These are phyloP conservation scores for Eulemur mongoz DNA, from an alignment of 2,797 vertebrate species.

Conservation along the genomic window DNA sequence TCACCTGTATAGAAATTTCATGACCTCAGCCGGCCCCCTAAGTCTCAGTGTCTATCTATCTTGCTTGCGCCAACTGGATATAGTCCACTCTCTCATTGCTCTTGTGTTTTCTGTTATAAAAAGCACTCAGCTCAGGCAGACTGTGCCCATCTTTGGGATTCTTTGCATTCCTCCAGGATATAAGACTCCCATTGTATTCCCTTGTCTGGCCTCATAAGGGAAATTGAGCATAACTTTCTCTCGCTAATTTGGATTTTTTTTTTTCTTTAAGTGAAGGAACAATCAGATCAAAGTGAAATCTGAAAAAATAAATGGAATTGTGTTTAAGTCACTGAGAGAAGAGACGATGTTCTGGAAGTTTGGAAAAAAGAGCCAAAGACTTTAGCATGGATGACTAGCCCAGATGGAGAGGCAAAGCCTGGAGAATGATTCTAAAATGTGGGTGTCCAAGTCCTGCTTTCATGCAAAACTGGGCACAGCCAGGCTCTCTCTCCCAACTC, in stretches of 20 bases:
- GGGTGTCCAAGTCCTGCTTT: slow-evolving; percentile 40
- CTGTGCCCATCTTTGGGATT: slow-evolving; percentile 80
- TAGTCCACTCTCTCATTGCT: neutral
- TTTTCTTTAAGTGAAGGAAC: slow-evolving; percentile 25
- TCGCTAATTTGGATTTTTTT: neutral
- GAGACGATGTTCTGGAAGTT: neutral
- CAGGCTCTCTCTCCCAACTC: slow-evolving; percentile 63
- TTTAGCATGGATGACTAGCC: neutral
- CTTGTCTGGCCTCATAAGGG: neutral
- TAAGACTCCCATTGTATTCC: slow-evolving; percentile 72
- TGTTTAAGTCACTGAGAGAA: neutral
- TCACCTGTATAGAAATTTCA: slow-evolving; percentile 16
- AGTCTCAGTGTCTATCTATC: slow-evolving; percentile 17
- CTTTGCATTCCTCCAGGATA: slow-evolving; percentile 77
- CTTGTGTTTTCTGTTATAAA: slow-evolving; percentile 67
- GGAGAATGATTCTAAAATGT: neutral
- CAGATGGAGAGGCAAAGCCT: neutral
- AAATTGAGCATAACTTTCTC: slow-evolving; percentile 48
- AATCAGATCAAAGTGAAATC: slow-evolving; percentile 39
- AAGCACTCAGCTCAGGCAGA: slow-evolving; percentile 61
- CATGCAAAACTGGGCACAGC: slow-evolving; percentile 46
- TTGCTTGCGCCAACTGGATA: neutral
- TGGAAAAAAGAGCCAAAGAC: neutral
- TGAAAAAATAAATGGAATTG: neutral
- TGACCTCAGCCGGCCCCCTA: neutral